Conservation (phyloP, 2,113 vertebrate genomes). For the Trochalopteron elliotii region DNA sequence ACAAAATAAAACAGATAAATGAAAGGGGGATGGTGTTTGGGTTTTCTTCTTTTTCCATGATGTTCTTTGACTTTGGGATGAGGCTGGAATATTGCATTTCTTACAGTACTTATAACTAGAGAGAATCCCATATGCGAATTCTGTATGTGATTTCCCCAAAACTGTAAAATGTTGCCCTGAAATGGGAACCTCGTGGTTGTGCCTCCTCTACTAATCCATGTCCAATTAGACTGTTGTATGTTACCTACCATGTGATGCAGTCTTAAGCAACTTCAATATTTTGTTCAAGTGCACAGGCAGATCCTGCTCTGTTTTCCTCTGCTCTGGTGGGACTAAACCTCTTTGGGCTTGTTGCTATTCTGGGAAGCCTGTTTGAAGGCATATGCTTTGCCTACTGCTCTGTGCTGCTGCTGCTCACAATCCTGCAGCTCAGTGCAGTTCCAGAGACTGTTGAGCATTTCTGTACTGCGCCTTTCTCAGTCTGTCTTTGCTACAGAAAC, state of each 20-base stretch:
- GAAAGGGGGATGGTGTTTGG: background rate
- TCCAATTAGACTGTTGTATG: background rate
- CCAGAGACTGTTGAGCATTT: background rate
- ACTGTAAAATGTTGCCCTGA: background rate
- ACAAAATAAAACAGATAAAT: background rate
- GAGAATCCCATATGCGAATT: background rate
- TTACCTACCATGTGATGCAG: fast-evolving
- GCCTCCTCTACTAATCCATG: too few relatives aligned
- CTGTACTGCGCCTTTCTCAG: background rate
- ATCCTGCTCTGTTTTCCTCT: background rate
- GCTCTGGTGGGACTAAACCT: background rate
- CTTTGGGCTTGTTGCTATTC: background rate
- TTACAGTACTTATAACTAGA: background rate
- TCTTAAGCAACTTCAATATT: background rate
- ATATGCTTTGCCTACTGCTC: background rate
- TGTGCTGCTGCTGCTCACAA: background rate
- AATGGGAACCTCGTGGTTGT: background rate
- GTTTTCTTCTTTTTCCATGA: background rate
- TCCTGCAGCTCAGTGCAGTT: background rate
- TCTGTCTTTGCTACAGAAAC: background rate
- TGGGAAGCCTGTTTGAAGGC: background rate
- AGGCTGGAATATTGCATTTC: background rate
- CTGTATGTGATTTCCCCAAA: background rate
- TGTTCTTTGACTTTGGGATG: background rate
- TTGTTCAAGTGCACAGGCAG: background rate